phyloP scores from a whole-genome alignment of 92 coral and sea anemone species.

The Bergia puertoricense region DNA sequence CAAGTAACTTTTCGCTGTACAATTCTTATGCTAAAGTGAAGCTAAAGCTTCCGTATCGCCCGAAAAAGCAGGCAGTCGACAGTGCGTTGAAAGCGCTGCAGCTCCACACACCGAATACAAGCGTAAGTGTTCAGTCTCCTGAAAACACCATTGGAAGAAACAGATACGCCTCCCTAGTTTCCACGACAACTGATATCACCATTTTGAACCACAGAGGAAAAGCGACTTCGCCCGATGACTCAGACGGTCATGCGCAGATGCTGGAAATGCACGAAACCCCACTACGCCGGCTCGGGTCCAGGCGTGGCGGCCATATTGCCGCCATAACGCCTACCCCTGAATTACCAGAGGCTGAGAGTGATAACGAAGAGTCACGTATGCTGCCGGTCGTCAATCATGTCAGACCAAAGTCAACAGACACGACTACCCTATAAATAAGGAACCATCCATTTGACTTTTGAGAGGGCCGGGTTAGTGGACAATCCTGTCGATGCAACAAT shows the following conservation, averaged over 20 bases:
- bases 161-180: slow-evolving; percentile 75
- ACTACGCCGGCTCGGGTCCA: slow-evolving; percentile 51
- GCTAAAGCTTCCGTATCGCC: slow-evolving; percentile 88
- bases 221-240: slow-evolving; percentile 45
- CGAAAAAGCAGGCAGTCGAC: slow-evolving; percentile 80
- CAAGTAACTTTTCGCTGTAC: slow-evolving; percentile 93
- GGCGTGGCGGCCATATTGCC: slow-evolving; percentile 64
- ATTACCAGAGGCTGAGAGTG: slow-evolving; percentile 81
- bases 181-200: slow-evolving; percentile 69
- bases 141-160: slow-evolving; percentile 66
- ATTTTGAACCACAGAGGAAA: slow-evolving; percentile 65
- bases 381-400: slow-evolving; percentile 6
- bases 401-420: neutral
- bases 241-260: slow-evolving; percentile 13
- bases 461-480: no score
- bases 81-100: slow-evolving; percentile 86
- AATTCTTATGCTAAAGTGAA: slow-evolving; percentile 98
- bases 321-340: slow-evolving; percentile 86
- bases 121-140: slow-evolving; percentile 69
- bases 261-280: slow-evolving; percentile 58
- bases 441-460: neutral
- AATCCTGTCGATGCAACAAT: no score
- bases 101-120: slow-evolving; percentile 82
- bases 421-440: neutral
- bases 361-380: slow-evolving; percentile 40